phyloP scores from a whole-genome alignment of 2,888 invertebrate genomes.

The Desoria tigrina region DNA sequence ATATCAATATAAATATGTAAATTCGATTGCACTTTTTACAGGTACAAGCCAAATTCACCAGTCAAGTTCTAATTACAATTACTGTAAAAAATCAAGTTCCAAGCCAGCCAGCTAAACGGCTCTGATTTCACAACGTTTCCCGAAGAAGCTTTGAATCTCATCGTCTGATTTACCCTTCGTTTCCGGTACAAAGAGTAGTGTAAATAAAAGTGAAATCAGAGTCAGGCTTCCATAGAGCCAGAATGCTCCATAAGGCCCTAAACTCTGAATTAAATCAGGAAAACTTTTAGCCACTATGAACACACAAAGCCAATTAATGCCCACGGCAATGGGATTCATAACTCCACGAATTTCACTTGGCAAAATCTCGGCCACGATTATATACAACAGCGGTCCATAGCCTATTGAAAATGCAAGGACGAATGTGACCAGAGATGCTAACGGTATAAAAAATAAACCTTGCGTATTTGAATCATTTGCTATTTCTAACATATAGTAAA shows the following conservation, averaged over 20 bases:
- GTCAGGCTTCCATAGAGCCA: conserved; percentile 38
- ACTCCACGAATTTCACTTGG: conserved; percentile 36
- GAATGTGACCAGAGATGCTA: conserved; percentile 41
- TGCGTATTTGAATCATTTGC: conserved; percentile 17
- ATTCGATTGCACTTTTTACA: too few relatives aligned
- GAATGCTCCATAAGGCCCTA: conserved; percentile 44
- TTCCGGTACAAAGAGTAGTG: conserved; percentile 45
- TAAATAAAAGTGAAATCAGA: conserved; percentile 40
- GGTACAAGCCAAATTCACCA: too few relatives aligned
- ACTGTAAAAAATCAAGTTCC: too few relatives aligned
- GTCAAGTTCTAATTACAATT: too few relatives aligned
- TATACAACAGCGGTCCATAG: conserved; percentile 46
- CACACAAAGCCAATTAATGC: conserved; percentile 48
- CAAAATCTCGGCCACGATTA: conserved; percentile 49
- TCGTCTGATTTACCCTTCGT: conserved; percentile 47
- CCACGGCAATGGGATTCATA: conserved; percentile 43
- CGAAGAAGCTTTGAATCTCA: conserved; percentile 43
- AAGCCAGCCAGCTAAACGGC: too few relatives aligned
- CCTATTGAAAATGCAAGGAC: conserved; percentile 45
- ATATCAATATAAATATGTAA: too few relatives aligned
- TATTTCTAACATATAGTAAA: conserved; percentile 37
- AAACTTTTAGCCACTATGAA: conserved; percentile 48
- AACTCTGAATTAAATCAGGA: conserved; percentile 40
- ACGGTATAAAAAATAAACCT: conserved; percentile 38
- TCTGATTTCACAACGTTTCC: conserved; percentile 2